Evolutionary conservation across 2,113 vertebrate genomes (phyloP).

Genomic region (Microcebus griseorufus): DNA sequence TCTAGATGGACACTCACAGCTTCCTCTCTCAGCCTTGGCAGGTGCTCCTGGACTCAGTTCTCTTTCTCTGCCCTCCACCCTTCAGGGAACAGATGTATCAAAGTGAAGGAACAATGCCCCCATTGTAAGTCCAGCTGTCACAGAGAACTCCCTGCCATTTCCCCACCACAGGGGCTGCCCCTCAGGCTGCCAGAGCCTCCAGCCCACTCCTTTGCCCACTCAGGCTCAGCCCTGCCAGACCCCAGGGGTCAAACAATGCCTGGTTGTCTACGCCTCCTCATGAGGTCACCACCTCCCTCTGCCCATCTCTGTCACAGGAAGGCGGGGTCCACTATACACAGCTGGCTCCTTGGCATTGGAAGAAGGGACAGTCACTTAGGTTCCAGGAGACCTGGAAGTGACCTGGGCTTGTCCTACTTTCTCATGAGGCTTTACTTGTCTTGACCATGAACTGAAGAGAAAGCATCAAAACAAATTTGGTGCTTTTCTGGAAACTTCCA

Average conservation of each 20-base stretch:
- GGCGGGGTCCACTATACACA: not conserved
- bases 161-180: not conserved
- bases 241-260: slow-evolving; percentile 36
- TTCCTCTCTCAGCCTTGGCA: slow-evolving; percentile 24
- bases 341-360: slow-evolving; percentile 38
- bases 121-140: slow-evolving; percentile 51
- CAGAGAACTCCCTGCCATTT: not conserved
- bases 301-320: not conserved
- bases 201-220: slow-evolving; percentile 28
- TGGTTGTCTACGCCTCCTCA: not conserved
- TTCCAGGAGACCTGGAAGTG: not conserved
- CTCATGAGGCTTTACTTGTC: not conserved
- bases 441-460: not conserved
- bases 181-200: not conserved
- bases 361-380: not conserved
- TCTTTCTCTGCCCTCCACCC: slow-evolving; percentile 3
- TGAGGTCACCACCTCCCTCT: not conserved
- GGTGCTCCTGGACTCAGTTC: not conserved
- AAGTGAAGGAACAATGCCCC: slow-evolving; percentile 35
- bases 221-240: slow-evolving; percentile 20
- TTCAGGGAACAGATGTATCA: slow-evolving; percentile 41
- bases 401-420: not conserved
- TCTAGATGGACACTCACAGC: not conserved
- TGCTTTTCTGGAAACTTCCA: not conserved
- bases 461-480: not conserved